A percentile compares a stretch with the other conserved stretches of the same genome.
Evolutionary conservation across 2,113 vertebrate genomes (phyloP).

Genomic region (Bucco capensis): DNA sequence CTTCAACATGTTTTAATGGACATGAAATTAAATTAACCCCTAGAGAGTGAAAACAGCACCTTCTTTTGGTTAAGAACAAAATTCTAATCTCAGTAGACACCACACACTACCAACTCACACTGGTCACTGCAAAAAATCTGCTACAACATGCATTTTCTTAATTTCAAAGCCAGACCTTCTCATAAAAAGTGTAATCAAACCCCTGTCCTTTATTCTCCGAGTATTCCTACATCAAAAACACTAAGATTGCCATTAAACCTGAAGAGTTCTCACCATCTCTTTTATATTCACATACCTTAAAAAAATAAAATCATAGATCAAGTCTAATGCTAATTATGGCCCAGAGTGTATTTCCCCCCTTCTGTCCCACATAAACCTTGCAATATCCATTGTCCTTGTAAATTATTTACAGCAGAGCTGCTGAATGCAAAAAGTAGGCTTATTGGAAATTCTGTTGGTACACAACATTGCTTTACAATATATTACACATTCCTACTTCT

Average conservation of each 20-base stretch:
- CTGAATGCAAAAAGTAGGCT: not conserved
- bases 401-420: slow-evolving; percentile 10
- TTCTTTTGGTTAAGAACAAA: not conserved
- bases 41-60: not conserved
- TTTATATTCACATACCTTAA: not conserved
- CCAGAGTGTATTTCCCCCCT: not conserved
- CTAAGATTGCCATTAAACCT: not conserved
- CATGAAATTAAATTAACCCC: not conserved
- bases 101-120: not conserved
- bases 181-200: not conserved
- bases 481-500: slow-evolving; percentile 1
- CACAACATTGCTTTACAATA: slow-evolving; percentile 12
- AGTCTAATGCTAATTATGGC: not conserved
- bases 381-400: not conserved
- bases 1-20: not conserved
- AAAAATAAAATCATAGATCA: not conserved
- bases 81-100: not conserved
- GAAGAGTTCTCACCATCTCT: not conserved
- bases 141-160: not conserved
- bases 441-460: not conserved
- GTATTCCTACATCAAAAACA: not conserved
- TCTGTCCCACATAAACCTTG: not conserved
- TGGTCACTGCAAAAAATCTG: not conserved
- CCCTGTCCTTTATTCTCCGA: not conserved
- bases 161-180: not conserved